These are phyloP conservation scores for Scolopax bukidnonensis DNA, from an alignment of 2,797 vertebrate species.

Conservation along the genomic window DNA sequence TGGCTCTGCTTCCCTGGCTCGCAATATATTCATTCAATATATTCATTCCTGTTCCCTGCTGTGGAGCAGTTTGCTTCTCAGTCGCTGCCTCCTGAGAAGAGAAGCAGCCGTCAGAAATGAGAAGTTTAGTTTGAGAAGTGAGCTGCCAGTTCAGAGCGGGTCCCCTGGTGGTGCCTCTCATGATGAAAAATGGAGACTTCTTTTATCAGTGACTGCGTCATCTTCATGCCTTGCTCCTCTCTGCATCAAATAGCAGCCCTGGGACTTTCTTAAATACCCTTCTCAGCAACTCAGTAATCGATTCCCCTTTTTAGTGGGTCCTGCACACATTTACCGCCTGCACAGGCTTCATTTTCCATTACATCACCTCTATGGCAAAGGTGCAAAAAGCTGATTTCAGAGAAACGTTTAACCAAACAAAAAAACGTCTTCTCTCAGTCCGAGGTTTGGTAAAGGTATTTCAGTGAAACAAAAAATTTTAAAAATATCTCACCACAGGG, in stretches of 20 bases:
- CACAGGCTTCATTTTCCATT: not conserved
- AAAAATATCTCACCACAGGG: not conserved
- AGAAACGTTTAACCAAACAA: not conserved
- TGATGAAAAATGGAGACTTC: not conserved
- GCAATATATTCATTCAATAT: not conserved
- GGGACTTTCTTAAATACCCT: not conserved
- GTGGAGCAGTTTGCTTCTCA: not conserved
- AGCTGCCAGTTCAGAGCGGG: not conserved
- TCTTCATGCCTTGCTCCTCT: not conserved
- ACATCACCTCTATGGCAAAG: not conserved
- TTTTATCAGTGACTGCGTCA: not conserved
- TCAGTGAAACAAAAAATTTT: not conserved
- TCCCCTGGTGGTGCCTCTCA: not conserved
- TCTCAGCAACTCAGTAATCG: rapidly evolving
- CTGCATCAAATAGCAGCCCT: not conserved
- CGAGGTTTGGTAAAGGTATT: not conserved
- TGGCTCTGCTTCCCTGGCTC: not conserved
- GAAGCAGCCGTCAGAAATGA: not conserved
- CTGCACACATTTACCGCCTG: not conserved
- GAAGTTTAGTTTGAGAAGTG: not conserved
- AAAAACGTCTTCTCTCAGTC: not conserved
- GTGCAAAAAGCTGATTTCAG: not conserved
- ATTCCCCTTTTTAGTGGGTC: not conserved
- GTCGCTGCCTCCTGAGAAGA: not conserved
- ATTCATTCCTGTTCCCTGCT: not conserved